Evolutionary conservation across 2,113 vertebrate genomes (phyloP), one percentile per base, ranked within the genome.

Genomic region (Spilogale gracilis): DNA sequence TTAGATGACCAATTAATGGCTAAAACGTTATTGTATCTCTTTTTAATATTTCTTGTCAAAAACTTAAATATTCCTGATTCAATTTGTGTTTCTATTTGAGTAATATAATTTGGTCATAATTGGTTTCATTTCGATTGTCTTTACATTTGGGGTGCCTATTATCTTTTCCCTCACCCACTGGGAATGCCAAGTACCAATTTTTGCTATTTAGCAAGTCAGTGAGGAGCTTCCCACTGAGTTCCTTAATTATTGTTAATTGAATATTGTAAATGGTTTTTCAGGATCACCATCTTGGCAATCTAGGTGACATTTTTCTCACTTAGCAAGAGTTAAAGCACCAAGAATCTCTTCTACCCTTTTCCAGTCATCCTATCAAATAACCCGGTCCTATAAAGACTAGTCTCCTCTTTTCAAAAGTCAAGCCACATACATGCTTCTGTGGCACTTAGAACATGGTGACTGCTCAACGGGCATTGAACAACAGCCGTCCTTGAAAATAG

Each of bases 221-320:
- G n/a, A 97, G 96, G 97, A 95, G 94, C 97, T 95, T 97, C 98
- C 96, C 96, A 97, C 97, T 93, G 97, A 98, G 98, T 94, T 82
- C 97, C 96, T 98, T 97, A 98, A 98, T 98, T 98, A 98, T 97
- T 97, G 97, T 93, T 98, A 98, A 98, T 98, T 98, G 97, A 98
- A 98, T 98, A 96, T 97, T 95, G 94, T 97, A 97, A 97, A 97
- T 98, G 97, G 92, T 74, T 98, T 98, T 98, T 96, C 78, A 65
- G 95, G 81, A 95, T 96, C 85, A 86, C 92, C 84, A 54, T 97
- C 94, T 97, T 97, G 74, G 92, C 85, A 95, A 95, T 93, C 32
- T 30, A 73, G 61, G 43, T 56, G 74, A 67, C 27, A 43, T 93
- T 97, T 87, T 97, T 96, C 63, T 94, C 92, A 61, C 54, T 85